These are phyloP conservation scores for Budorcas taxicolor DNA, from an alignment of 2,113 vertebrate genomes.

Conservation along the genomic window DNA sequence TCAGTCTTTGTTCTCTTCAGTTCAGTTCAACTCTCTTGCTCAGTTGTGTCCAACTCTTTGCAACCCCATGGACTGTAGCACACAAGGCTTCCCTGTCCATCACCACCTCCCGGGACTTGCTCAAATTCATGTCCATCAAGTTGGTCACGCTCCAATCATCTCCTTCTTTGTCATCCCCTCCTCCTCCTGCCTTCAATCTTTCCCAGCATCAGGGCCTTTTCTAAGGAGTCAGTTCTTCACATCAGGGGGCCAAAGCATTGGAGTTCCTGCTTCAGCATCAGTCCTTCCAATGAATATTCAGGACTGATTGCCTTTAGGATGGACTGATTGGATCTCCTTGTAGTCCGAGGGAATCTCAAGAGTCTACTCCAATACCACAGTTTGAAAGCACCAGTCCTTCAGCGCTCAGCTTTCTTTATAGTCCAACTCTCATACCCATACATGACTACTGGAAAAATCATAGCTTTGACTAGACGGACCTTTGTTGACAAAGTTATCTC, in stretches of 20 bases:
- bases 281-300: neutral
- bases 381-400: neutral
- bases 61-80: neutral
- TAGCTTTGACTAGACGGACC: neutral
- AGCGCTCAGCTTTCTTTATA: neutral
- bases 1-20: neutral
- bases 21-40: neutral
- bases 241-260: neutral
- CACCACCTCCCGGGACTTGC: rapidly evolving
- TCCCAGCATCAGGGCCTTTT: neutral
- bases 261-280: neutral
- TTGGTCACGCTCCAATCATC: rapidly evolving
- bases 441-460: neutral
- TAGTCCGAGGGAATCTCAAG: neutral
- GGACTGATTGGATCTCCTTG: neutral
- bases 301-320: neutral
- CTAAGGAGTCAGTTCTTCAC: neutral
- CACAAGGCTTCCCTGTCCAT: neutral
- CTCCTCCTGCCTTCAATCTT: neutral
- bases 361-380: neutral
- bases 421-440: neutral
- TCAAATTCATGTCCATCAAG: neutral
- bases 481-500: neutral
- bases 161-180: neutral
- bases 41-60: neutral